Percentiles rank a stretch among this genome's conserved stretches.
Evolutionary conservation across 2,113 vertebrate species (phyloP).

Genomic region (Ophthalmotilapia sp.): DNA sequence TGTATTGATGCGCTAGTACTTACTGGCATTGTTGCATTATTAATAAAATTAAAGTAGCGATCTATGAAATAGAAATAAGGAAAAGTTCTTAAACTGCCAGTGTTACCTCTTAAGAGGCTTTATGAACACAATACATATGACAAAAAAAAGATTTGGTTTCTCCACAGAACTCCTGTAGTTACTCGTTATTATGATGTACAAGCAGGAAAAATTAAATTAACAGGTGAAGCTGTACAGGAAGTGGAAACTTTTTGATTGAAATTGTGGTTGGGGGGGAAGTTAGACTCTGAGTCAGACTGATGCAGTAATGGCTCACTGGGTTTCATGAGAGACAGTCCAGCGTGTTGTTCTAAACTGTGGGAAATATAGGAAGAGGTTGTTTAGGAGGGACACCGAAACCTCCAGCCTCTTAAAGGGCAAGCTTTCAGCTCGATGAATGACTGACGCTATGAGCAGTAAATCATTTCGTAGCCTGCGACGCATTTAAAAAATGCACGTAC

Average conservation of each 20-base stretch:
- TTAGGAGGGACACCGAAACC: not conserved
- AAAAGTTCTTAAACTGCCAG: not conserved
- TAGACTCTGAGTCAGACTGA: not conserved
- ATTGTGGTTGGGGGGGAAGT: not conserved
- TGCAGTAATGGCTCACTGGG: not conserved
- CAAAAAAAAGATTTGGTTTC: not conserved
- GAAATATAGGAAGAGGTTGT: not conserved
- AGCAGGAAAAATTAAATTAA: not conserved
- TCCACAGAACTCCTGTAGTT: not conserved
- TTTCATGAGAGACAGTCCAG: not conserved
- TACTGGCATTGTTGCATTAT: not conserved
- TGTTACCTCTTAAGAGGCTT: not conserved
- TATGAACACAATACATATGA: not conserved
- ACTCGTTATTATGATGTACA: not conserved
- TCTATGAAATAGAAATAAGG: not conserved
- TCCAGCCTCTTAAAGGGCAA: not conserved
- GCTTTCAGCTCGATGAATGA: not conserved
- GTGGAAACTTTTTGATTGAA: not conserved
- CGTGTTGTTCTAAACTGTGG: not conserved
- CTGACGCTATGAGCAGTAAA: not conserved
- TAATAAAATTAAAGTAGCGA: not conserved
- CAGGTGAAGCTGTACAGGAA: not conserved
- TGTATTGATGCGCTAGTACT: not conserved
- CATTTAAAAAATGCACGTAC: not conserved
- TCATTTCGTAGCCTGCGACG: not conserved